phyloP scores from a whole-genome alignment of 1,140 invertebrate genomes.

The Penaeus japonicus region DNA sequence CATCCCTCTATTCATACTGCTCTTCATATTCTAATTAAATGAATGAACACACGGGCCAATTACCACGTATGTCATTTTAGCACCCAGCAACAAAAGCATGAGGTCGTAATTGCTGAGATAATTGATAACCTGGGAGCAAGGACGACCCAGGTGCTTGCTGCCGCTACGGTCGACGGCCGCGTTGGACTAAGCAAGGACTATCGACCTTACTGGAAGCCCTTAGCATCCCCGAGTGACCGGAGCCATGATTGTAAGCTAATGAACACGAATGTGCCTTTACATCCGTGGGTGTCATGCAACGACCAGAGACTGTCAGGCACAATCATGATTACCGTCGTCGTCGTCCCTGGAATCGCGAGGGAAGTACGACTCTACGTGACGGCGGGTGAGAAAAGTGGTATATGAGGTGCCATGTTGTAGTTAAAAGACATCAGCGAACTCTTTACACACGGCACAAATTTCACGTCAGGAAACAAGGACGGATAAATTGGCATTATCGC shows the following conservation, averaged over 20 bases:
- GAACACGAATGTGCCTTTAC: constrained; percentile 36
- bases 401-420: too few species aligned
- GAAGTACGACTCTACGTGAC: too few species aligned
- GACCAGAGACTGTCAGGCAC: background rate
- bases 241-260: constrained; percentile 30
- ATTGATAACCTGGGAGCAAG: constrained; percentile 32
- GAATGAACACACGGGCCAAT: constrained; percentile 48
- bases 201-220: background rate
- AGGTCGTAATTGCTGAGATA: constrained; percentile 52
- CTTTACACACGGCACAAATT: too few species aligned
- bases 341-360: background rate
- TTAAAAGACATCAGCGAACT: too few species aligned
- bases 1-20: background rate
- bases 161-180: background rate
- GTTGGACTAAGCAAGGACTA: background rate
- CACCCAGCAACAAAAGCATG: constrained; percentile 47
- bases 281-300: constrained; percentile 33
- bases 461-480: too few species aligned
- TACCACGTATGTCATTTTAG: constrained; percentile 53
- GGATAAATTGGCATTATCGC: too few species aligned
- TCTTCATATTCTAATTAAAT: constrained; percentile 17
- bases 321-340: background rate
- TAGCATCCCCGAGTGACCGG: background rate
- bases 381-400: too few species aligned
- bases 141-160: background rate